phyloP scores from a whole-genome alignment of 2,888 invertebrate genomes.

The Lepidocyrtoides sp. region DNA sequence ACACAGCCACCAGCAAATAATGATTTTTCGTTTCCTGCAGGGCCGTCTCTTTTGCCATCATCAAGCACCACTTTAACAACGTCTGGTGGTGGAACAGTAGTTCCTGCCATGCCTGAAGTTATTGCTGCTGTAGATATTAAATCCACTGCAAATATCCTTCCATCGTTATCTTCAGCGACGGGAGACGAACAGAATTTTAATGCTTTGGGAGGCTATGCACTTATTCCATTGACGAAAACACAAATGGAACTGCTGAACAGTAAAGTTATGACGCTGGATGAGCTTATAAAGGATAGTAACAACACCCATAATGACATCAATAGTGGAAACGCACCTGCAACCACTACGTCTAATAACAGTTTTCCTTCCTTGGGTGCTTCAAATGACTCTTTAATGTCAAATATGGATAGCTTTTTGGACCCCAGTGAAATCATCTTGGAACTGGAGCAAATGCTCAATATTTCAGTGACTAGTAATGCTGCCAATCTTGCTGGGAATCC shows the following conservation, averaged over 20 bases:
- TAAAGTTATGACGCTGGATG: constrained; percentile 83
- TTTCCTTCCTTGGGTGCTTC: background rate
- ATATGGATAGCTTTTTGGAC: constrained; percentile 52
- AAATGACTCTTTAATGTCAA: background rate
- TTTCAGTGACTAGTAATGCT: constrained; percentile 70
- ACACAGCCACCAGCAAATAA: background rate
- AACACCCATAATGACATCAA: background rate
- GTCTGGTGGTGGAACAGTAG: constrained; percentile 35
- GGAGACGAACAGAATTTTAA: constrained; percentile 60
- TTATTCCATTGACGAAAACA: constrained; percentile 82
- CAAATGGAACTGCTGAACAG: constrained; percentile 83
- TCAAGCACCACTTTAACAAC: background rate
- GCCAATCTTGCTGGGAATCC: constrained; percentile 18
- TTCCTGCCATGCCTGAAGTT: constrained; percentile 23
- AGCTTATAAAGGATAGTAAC: constrained; percentile 76
- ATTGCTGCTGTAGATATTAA: constrained; percentile 17
- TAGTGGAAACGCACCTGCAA: background rate
- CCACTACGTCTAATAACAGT: background rate
- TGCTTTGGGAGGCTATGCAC: constrained; percentile 81
- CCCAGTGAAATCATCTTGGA: constrained; percentile 83
- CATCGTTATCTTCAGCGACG: background rate
- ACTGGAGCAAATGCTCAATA: constrained; percentile 83
- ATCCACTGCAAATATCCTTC: background rate
- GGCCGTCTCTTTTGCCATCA: background rate
- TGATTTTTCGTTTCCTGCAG: background rate